phyloP scores from a whole-genome alignment of 2,113 vertebrate genomes.

The Perognathus longimembris region DNA sequence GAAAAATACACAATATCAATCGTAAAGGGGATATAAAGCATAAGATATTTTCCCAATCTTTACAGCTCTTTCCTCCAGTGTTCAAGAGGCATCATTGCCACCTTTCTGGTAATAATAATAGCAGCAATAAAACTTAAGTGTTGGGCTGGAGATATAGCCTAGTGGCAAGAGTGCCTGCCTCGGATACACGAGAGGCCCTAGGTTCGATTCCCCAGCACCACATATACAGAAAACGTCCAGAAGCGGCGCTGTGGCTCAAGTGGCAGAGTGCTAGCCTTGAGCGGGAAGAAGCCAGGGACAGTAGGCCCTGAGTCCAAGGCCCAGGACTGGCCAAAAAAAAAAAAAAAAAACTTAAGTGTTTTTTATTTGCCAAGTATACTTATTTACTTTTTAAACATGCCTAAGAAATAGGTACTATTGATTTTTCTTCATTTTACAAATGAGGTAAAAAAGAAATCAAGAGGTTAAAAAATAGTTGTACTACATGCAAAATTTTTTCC shows the following conservation, averaged over 20 bases:
- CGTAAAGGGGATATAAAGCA: neutral
- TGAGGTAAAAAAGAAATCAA: constrained; percentile 5
- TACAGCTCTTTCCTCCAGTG: neutral
- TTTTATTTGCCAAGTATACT: neutral
- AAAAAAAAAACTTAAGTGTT: no score
- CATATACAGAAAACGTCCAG: no score
- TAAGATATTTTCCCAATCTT: neutral
- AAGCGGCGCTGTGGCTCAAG: no score
- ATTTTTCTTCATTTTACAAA: constrained; percentile 20
- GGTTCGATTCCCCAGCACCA: no score
- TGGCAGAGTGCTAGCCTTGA: no score
- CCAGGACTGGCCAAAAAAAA: no score
- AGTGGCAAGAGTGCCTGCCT: no score
- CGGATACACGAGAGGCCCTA: no score
- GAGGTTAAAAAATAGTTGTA: neutral
- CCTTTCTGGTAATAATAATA: neutral
- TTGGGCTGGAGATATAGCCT: no score
- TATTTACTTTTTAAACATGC: constrained; percentile 36
- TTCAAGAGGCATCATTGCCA: neutral
- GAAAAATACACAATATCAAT: neutral
- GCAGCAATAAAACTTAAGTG: constrained; percentile 11
- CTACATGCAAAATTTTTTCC: neutral
- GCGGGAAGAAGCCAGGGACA: no score
- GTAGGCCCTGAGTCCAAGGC: no score
- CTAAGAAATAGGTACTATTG: constrained; percentile 16